phyloP scores from a whole-genome alignment of 1,140 invertebrate genomes.

The Macrobrachium nipponense region DNA sequence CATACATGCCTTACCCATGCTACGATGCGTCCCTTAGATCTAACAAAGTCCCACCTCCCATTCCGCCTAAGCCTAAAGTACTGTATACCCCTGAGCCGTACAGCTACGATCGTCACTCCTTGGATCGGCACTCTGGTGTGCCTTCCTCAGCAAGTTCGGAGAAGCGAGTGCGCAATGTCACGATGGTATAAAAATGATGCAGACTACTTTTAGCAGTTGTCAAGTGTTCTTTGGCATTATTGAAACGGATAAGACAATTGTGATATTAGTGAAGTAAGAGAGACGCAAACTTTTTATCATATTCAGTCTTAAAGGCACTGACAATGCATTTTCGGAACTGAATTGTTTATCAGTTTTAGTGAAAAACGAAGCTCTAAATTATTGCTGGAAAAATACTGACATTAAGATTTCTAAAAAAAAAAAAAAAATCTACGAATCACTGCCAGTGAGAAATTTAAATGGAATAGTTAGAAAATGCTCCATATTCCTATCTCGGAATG shows the following conservation, averaged over 20 bases:
- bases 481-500: no score
- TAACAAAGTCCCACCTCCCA: slow-evolving; percentile 59
- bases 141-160: slow-evolving; percentile 43
- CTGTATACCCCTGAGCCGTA: slow-evolving; percentile 61
- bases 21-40: slow-evolving; percentile 60
- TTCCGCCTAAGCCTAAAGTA: slow-evolving; percentile 63
- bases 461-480: no score
- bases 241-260: not conserved
- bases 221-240: slow-evolving; percentile 18
- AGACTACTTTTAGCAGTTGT: slow-evolving; percentile 68
- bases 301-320: no score
- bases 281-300: no score
- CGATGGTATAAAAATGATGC: slow-evolving; percentile 58
- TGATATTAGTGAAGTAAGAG: no score
- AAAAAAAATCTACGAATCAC: no score
- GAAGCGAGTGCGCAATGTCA: slow-evolving; percentile 62
- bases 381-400: no score
- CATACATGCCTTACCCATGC: slow-evolving; percentile 58
- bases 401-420: no score
- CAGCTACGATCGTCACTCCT: slow-evolving; percentile 51
- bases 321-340: no score
- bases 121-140: slow-evolving; percentile 44
- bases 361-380: no score
- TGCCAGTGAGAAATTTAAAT: no score
- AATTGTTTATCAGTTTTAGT: no score